These are phyloP conservation scores for Napeogenes inachia DNA, from an alignment of 2,888 invertebrate genomes.

Conservation along the genomic window DNA sequence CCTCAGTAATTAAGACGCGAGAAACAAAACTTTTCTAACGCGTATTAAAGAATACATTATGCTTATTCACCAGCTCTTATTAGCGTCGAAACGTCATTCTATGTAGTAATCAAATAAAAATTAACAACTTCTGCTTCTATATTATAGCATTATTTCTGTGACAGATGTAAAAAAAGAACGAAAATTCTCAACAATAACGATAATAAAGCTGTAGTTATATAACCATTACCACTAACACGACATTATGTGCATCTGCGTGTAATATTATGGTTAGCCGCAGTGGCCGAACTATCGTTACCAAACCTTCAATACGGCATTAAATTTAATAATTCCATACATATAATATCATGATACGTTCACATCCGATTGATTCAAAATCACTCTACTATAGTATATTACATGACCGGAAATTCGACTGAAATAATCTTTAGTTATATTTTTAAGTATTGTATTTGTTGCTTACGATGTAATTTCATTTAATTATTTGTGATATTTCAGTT, in stretches of 20 bases:
- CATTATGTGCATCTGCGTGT: slow-evolving; percentile 17
- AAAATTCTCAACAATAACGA: no score
- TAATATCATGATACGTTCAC: background rate
- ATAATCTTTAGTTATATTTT: no score
- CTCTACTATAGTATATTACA: no score
- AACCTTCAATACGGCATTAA: background rate
- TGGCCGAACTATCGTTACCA: slow-evolving; percentile 4
- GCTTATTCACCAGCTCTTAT: background rate
- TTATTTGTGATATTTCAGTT: no score
- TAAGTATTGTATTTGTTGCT: no score
- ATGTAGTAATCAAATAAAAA: background rate
- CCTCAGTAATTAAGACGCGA: background rate
- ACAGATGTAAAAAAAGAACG: no score
- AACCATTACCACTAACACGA: slow-evolving; percentile 14
- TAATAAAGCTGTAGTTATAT: background rate
- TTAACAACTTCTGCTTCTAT: no score
- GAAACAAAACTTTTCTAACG: background rate
- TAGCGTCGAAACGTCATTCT: background rate
- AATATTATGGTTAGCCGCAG: slow-evolving; percentile 15
- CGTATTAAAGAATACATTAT: background rate
- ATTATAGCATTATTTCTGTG: no score
- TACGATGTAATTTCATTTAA: no score
- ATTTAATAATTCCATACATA: slow-evolving; percentile 2
- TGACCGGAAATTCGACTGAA: no score
- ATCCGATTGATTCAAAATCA: background rate